A percentile compares a stretch with the other conserved stretches of the same genome.
These are phyloP conservation scores for Lasioglossum figueresi DNA, from an alignment of 2,888 invertebrate species.

Conservation along the genomic window DNA sequence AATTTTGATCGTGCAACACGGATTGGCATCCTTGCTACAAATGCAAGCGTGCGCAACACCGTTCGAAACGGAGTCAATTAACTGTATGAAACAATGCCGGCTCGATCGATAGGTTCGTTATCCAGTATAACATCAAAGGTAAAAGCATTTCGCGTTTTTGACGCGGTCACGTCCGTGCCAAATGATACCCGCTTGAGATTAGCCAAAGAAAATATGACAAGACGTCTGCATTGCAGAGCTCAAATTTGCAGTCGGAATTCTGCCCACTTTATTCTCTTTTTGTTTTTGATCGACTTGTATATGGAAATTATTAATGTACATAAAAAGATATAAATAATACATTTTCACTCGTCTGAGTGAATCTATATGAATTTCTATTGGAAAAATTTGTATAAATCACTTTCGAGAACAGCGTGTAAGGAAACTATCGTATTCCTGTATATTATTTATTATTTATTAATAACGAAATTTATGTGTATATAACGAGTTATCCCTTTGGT, in stretches of 20 bases:
- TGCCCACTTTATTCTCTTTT: neutral
- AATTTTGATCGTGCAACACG: neutral
- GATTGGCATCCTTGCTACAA: conserved; percentile 66
- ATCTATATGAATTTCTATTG: neutral
- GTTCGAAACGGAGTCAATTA: conserved; percentile 22
- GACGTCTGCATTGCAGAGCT: neutral
- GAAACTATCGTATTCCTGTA: conserved; percentile 1
- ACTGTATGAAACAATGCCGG: conserved; percentile 23
- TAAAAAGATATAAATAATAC: conserved; percentile 26
- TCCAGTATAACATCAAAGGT: neutral
- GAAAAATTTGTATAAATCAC: conserved; percentile 16
- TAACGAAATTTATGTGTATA: conserved; percentile 39
- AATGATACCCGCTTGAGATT: conserved; percentile 68
- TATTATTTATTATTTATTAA: conserved; percentile 59
- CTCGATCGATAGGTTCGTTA: conserved; percentile 5
- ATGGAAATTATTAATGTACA: conserved; percentile 46
- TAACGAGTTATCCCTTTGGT: conserved; percentile 23
- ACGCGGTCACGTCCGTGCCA: conserved; percentile 72
- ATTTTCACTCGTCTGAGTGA: neutral
- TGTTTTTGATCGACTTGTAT: neutral
- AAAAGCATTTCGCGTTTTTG: conserved; percentile 16
- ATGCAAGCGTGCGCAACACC: conserved; percentile 65
- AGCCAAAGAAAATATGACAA: conserved; percentile 72
- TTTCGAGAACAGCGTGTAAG: neutral
- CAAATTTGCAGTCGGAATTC: conserved; percentile 14